Percentiles rank a stretch among this genome's conserved stretches.
phyloP scores from a whole-genome alignment of 2,113 vertebrate genomes.

The Ictalurus punctatus region DNA sequence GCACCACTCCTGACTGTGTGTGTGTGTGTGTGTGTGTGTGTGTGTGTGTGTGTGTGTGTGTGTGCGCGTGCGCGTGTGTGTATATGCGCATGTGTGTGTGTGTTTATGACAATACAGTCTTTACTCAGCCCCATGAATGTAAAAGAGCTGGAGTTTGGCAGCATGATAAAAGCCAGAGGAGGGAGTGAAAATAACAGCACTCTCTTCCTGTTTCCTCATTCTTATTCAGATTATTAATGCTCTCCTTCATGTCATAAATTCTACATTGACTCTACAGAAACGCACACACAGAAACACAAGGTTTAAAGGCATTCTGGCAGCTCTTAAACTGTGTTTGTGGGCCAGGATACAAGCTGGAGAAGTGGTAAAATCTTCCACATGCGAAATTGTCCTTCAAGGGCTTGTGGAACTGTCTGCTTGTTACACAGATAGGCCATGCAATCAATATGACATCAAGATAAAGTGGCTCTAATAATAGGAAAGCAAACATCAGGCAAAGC shows the following conservation, averaged over 20 bases:
- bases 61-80: neutral
- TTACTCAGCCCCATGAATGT: conserved; percentile 5
- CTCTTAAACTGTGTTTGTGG: conserved; percentile 7
- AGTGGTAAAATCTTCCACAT: conserved; percentile 26
- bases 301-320: neutral
- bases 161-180: conserved; percentile 16
- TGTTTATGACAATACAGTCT: neutral
- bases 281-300: neutral
- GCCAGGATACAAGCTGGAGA: neutral
- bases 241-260: conserved; percentile 26
- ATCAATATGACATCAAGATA: conserved; percentile 57
- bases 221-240: conserved; percentile 22
- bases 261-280: neutral
- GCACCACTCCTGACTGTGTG: neutral
- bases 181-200: conserved; percentile 11
- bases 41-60: conserved; percentile 6
- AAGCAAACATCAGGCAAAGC: conserved; percentile 36
- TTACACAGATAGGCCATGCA: conserved; percentile 40
- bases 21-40: conserved; percentile 25
- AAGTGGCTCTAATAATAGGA: conserved; percentile 53
- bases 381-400: conserved; percentile 40
- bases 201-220: neutral
- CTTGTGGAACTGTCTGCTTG: conserved; percentile 40
- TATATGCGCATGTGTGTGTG: neutral
- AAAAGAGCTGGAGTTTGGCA: conserved; percentile 9